phyloP scores from a whole-genome alignment of 2,888 invertebrate species.

The Poecilobothrus nobilitatus region DNA sequence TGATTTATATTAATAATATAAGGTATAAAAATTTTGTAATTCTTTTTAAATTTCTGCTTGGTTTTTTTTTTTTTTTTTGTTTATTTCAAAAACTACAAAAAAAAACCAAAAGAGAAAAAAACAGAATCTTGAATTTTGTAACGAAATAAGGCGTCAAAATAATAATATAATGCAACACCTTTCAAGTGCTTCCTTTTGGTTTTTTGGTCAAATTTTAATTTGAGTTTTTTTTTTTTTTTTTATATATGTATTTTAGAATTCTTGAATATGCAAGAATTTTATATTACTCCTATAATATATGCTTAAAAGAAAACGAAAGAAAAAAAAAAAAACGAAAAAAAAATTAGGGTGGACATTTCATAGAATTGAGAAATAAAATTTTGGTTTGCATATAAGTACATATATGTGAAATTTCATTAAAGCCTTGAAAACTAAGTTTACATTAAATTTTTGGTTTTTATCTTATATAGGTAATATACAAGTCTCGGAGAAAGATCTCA shows the following conservation, averaged over 20 bases:
- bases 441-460: too few relatives aligned
- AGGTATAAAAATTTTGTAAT: neutral
- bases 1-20: neutral
- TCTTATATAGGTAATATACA: too few relatives aligned
- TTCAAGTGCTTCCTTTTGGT: constrained; percentile 7
- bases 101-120: neutral
- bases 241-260: neutral
- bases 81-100: too few relatives aligned
- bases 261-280: neutral
- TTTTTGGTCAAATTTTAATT: neutral
- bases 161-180: constrained; percentile 10
- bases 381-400: too few relatives aligned
- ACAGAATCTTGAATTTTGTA: neutral
- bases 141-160: constrained; percentile 11
- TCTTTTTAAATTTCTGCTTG: too few relatives aligned
- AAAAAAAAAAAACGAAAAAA: too few relatives aligned
- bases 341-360: neutral
- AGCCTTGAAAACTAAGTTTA: too few relatives aligned
- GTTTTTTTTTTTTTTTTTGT: too few relatives aligned
- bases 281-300: neutral
- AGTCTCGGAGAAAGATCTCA: too few relatives aligned
- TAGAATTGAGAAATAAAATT: too few relatives aligned
- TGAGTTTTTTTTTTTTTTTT: neutral
- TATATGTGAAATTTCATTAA: too few relatives aligned
- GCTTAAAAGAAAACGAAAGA: neutral